These are phyloP conservation scores for Megalopta genalis DNA, from an alignment of 1,140 invertebrate species.

Conservation along the genomic window DNA sequence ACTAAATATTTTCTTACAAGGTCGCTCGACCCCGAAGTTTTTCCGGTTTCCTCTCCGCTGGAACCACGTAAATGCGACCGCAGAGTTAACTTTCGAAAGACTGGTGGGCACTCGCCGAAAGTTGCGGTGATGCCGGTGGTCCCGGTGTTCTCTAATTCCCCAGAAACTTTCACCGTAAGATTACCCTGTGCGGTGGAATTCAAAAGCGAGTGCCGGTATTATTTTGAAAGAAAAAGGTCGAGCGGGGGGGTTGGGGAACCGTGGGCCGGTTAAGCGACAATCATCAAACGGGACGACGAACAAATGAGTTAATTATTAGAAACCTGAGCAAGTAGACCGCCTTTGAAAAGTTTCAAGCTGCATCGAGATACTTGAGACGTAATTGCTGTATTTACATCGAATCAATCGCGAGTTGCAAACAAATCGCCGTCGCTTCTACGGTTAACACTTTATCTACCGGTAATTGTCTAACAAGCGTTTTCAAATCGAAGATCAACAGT, in stretches of 20 bases:
- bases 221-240: slow-evolving; percentile 1
- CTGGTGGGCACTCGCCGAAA: neutral
- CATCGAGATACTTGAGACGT: no score
- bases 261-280: neutral
- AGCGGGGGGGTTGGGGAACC: neutral
- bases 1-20: slow-evolving; percentile 5
- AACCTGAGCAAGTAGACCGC: no score
- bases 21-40: neutral
- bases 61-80: slow-evolving; percentile 9
- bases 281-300: neutral
- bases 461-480: no score
- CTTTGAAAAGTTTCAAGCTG: no score
- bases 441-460: no score
- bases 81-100: slow-evolving; percentile 21
- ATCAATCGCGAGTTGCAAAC: no score
- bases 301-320: no score
- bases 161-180: slow-evolving; percentile 12
- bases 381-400: no score
- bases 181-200: neutral
- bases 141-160: slow-evolving; percentile 26
- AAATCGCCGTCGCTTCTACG: no score
- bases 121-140: neutral
- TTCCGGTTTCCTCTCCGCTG: neutral
- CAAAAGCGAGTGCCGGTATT: slow-evolving; percentile 14
- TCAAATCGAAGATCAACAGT: no score